Evolutionary conservation across 1,140 invertebrate species (phyloP).

Genomic region (Palaemon carinicauda): DNA sequence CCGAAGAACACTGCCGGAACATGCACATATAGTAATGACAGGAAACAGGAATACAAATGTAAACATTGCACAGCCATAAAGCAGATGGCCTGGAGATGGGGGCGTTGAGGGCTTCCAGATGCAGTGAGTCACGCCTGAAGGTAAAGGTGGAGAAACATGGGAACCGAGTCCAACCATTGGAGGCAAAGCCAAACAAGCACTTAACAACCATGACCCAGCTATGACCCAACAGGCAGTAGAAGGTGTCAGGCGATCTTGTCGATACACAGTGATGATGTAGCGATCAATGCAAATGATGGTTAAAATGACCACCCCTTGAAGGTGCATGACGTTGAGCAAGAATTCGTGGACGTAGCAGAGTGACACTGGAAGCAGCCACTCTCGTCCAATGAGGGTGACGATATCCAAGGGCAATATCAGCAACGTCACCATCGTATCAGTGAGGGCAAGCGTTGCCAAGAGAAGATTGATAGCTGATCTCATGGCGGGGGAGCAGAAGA

Average conservation of each 20-base stretch:
- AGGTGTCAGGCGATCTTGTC: not conserved
- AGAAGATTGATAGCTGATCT: constrained; percentile 19
- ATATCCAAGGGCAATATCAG: constrained; percentile 19
- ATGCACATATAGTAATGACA: not conserved
- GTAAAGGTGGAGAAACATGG: not conserved
- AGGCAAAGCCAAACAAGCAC: not conserved
- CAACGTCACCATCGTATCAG: not conserved
- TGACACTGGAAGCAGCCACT: not conserved
- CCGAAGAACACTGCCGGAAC: not conserved
- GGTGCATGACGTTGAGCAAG: not conserved
- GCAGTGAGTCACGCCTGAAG: constrained; percentile 20
- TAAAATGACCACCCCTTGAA: constrained; percentile 2
- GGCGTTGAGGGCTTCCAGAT: not conserved
- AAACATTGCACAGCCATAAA: not conserved
- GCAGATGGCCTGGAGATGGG: not conserved
- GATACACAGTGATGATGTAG: constrained; percentile 5
- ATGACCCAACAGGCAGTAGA: constrained; percentile 16
- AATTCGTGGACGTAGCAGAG: constrained; percentile 24
- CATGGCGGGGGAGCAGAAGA: not conserved
- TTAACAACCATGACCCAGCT: constrained; percentile 5
- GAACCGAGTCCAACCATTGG: not conserved
- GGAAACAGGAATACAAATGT: not conserved
- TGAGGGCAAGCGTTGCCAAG: constrained; percentile 6
- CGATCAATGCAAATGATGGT: constrained; percentile 21
- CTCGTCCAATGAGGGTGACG: not conserved